Percentiles rank a stretch among this genome's conserved stretches.
Conservation (phyloP, 2,888 invertebrate genomes). For the Morpho deidamia region DNA sequence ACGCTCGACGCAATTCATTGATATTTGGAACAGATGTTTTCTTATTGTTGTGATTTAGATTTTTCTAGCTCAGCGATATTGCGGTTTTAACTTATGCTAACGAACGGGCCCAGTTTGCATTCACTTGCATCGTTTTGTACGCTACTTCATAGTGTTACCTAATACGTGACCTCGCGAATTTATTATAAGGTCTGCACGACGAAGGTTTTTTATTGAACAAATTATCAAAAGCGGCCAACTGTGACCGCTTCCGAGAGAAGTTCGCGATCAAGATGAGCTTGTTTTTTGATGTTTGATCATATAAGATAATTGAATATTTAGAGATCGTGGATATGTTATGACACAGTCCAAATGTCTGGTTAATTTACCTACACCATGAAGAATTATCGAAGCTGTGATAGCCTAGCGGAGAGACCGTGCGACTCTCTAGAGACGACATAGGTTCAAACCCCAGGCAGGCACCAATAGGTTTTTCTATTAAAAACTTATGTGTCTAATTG, state of each 20-base stretch:
- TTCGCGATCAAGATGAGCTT: neutral
- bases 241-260: slow-evolving; percentile 18
- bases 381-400: too few species aligned
- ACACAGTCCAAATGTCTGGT: too few species aligned
- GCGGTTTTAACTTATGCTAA: neutral
- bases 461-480: too few species aligned
- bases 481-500: too few species aligned
- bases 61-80: neutral
- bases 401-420: too few species aligned
- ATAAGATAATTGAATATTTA: too few species aligned
- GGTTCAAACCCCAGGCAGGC: too few species aligned
- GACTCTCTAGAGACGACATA: too few species aligned
- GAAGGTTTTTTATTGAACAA: slow-evolving; percentile 19
- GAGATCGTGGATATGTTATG: too few species aligned
- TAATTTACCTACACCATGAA: too few species aligned
- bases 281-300: neutral
- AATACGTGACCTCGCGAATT: slow-evolving; percentile 49
- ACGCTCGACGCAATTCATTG: too few species aligned
- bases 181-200: slow-evolving; percentile 23
- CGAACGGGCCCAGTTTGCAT: slow-evolving; percentile 39
- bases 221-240: slow-evolving; percentile 15
- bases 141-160: slow-evolving; percentile 54
- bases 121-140: slow-evolving; percentile 63
- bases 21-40: neutral
- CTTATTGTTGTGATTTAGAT: slow-evolving; percentile 37